A percentile compares a stretch with the other conserved stretches of the same genome.
These are phyloP conservation scores for Coracias cyanogaster DNA, from an alignment of 2,797 vertebrate species.

Conservation along the genomic window DNA sequence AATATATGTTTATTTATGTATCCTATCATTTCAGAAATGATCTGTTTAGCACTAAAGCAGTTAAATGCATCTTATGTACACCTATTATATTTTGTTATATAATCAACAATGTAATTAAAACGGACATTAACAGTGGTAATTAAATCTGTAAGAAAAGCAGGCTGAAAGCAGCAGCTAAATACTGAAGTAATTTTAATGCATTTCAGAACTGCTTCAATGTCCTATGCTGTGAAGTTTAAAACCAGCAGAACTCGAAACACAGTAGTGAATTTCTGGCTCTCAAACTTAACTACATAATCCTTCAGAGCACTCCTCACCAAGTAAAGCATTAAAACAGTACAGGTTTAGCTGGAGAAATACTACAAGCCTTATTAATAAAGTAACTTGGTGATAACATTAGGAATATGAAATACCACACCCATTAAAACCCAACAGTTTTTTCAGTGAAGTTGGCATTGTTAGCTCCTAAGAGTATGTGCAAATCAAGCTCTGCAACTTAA, in stretches of 20 bases:
- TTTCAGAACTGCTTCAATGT: constrained; percentile 19
- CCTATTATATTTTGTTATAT: background rate
- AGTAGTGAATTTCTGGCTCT: background rate
- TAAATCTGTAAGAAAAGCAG: background rate
- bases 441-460: background rate
- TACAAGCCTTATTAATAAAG: background rate
- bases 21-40: background rate
- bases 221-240: constrained; percentile 15
- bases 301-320: background rate
- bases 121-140: background rate
- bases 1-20: background rate
- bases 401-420: background rate
- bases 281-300: background rate
- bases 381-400: background rate
- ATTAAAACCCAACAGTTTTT: background rate
- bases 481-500: background rate
- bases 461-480: background rate
- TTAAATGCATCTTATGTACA: background rate
- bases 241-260: constrained; percentile 17
- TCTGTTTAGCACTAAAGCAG: background rate
- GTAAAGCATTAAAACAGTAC: background rate
- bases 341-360: background rate
- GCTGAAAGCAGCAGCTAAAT: background rate
- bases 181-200: background rate
- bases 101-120: background rate